Evolutionary conservation across 2,113 vertebrate species (phyloP), one percentile per base, ranked within the genome.

Genomic region (Tachuris rubrigastra): DNA sequence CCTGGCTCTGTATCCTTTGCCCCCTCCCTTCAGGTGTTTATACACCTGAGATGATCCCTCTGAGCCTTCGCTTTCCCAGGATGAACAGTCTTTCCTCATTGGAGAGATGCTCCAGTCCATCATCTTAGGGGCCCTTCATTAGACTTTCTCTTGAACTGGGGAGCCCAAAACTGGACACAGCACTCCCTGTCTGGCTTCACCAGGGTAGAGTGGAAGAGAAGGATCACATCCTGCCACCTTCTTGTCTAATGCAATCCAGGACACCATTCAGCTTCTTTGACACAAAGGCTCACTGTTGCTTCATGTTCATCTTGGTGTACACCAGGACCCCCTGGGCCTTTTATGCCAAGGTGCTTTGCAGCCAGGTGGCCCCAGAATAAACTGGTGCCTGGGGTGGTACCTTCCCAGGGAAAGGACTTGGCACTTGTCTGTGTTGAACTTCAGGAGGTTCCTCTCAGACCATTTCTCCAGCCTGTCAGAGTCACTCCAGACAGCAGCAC

Each of bases 331-430:
- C 10, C 28, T 0, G 8, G 4, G 8, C 17, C 20, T 67, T 44
- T 62, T 28, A 65, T 55, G 56, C 25, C 28, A 85, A 55, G 52
- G 28, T 42, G 47, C 56, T 85, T 85, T 72, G 39, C 33, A 79
- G 52, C 5, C 3, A 0, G 2, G 23, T 17, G 12, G 10, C 28
- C 27, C 30, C 7, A 4, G 24, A 12, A 28, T 2, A 4, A 14
- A 16, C 46, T 84, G 50, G 33, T 67, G 52, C 47, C 13, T 22
- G 47, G 14, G 37, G 18, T 0, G 63, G 18, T 8, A 16, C 42
- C 14, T 19, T 65, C 24, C 15, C 42, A 55, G 6, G 21, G 7
- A 4, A 33, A 66, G 17, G 69, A 62, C 46, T 74, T 15, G 1
- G 4, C 2, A 3, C 10, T 75, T 52, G 9, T 33, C 44, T 60